These are phyloP conservation scores for Andricus quercusramuli DNA, from an alignment of 2,888 invertebrate genomes.

Conservation along the genomic window DNA sequence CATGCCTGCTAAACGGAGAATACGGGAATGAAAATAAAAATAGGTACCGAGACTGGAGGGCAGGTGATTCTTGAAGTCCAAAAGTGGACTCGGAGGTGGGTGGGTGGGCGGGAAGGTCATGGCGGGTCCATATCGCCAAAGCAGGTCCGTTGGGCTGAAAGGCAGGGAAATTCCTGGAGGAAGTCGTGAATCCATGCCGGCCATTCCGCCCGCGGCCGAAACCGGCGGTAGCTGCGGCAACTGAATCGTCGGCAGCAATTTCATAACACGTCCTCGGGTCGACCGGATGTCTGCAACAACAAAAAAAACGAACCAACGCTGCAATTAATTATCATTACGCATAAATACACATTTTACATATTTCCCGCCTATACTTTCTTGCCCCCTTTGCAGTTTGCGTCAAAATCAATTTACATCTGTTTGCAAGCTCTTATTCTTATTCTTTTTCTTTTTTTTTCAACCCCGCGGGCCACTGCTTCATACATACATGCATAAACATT, in stretches of 20 bases:
- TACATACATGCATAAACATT: neutral
- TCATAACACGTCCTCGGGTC: conserved; percentile 78
- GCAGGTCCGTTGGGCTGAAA: conserved; percentile 89
- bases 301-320: conserved; percentile 4
- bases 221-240: conserved; percentile 77
- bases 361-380: neutral
- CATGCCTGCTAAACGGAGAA: too few species aligned
- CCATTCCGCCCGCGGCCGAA: conserved; percentile 79
- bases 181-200: conserved; percentile 87
- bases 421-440: neutral
- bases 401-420: conserved; percentile 11
- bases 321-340: conserved; percentile 36
- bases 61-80: conserved; percentile 92
- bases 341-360: neutral
- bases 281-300: conserved; percentile 62
- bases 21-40: neutral
- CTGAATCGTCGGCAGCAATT: conserved; percentile 80
- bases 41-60: conserved; percentile 85
- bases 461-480: too few species aligned
- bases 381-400: neutral
- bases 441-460: too few species aligned
- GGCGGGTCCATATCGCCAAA: conserved; percentile 91
- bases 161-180: conserved; percentile 88
- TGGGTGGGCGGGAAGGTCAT: conserved; percentile 85
- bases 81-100: conserved; percentile 85